Conservation (phyloP, 2,113 vertebrate genomes). For the Tapirus terrestris region DNA sequence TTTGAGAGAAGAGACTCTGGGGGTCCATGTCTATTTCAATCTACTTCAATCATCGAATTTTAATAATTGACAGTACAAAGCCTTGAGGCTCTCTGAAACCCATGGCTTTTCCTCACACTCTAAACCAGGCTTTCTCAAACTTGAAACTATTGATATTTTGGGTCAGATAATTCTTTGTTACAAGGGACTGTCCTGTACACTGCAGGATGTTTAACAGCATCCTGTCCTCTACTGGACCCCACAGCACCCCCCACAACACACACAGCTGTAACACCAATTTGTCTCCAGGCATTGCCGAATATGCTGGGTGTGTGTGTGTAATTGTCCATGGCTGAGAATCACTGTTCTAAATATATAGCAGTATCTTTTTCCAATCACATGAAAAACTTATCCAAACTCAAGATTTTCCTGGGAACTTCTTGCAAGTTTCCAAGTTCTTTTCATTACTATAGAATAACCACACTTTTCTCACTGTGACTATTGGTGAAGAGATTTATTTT, state of each 20-base stretch:
- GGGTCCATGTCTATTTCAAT: background rate
- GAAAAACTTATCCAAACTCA: background rate
- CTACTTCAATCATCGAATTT: background rate
- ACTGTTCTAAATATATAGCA: constrained; percentile 22
- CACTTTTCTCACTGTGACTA: background rate
- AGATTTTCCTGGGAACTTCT: background rate
- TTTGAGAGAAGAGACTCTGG: background rate
- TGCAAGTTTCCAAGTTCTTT: background rate
- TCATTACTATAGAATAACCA: background rate
- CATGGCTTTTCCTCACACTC: background rate
- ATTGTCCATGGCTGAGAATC: background rate
- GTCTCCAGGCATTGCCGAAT: background rate
- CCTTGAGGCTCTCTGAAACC: background rate
- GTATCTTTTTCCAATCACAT: background rate
- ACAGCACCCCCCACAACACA: rapidly evolving
- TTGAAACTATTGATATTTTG: background rate
- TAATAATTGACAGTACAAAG: background rate
- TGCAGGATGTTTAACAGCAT: background rate
- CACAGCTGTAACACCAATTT: background rate
- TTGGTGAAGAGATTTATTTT: background rate
- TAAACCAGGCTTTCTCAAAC: background rate
- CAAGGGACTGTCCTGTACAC: background rate
- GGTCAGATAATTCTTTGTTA: background rate
- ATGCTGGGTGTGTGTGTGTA: background rate
- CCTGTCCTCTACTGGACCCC: background rate